phyloP scores from a whole-genome alignment of 1,140 invertebrate species.

The Amyelois transitella region DNA sequence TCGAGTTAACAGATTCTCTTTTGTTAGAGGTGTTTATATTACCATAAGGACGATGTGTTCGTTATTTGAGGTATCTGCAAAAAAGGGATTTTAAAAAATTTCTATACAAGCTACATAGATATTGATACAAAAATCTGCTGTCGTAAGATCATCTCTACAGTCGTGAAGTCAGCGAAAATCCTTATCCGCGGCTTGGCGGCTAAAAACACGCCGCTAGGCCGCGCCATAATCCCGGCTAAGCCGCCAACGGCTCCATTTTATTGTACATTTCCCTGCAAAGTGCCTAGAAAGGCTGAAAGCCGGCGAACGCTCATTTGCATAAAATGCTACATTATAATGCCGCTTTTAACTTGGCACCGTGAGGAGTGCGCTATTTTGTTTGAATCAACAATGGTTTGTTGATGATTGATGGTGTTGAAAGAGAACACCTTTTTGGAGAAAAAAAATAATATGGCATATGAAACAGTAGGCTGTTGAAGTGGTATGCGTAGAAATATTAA shows the following conservation, averaged over 20 bases:
- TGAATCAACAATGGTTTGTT: conserved; percentile 21
- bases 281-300: conserved; percentile 32
- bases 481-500: too few relatives aligned
- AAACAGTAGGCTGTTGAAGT: too few relatives aligned
- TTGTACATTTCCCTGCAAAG: conserved; percentile 34
- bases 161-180: background rate
- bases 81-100: too few relatives aligned
- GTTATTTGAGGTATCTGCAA: too few relatives aligned
- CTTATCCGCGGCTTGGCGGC: conserved; percentile 5
- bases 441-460: too few relatives aligned
- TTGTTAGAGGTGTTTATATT: too few relatives aligned
- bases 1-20: too few relatives aligned
- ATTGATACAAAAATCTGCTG: too few relatives aligned
- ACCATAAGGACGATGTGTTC: too few relatives aligned
- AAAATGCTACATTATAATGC: conserved; percentile 31
- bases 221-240: conserved; percentile 10
- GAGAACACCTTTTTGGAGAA: conserved; percentile 3
- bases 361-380: conserved; percentile 26
- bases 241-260: conserved; percentile 20
- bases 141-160: background rate
- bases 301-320: conserved; percentile 35
- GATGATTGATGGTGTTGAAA: conserved; percentile 30
- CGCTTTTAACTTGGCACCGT: conserved; percentile 25
- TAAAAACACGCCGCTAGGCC: conserved; percentile 22
- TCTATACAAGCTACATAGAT: too few relatives aligned